Conservation (phyloP, 2,797 vertebrate species). For the Merluccius polli region DNA sequence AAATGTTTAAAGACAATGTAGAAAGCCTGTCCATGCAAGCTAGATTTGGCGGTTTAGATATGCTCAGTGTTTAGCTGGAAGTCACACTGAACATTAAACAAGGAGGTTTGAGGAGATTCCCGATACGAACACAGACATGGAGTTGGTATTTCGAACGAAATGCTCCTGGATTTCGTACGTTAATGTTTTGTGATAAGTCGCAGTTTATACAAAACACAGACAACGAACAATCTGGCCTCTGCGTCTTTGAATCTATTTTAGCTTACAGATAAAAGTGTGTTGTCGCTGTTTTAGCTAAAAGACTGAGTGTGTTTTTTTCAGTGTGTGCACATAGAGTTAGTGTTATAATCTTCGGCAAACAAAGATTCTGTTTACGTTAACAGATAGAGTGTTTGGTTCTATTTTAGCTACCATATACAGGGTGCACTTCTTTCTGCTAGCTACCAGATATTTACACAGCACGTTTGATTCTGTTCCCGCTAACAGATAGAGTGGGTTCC, state of each 20-base stretch:
- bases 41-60: background rate
- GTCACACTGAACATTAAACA: background rate
- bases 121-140: background rate
- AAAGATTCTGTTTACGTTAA: background rate
- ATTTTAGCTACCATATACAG: background rate
- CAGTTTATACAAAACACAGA: background rate
- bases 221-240: background rate
- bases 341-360: background rate
- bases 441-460: background rate
- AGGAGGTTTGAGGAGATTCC: background rate
- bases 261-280: background rate
- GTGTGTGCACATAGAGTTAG: background rate
- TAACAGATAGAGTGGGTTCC: background rate
- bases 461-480: background rate
- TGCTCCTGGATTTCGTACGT: background rate
- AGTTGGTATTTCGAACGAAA: background rate
- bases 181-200: background rate
- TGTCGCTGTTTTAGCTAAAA: background rate
- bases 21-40: background rate
- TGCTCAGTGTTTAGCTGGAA: background rate
- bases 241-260: background rate
- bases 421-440: background rate
- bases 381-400: slow-evolving; percentile 1
- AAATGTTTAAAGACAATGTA: background rate
- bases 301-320: background rate